These are phyloP conservation scores for Novumbra hubbsi DNA, from an alignment of 2,797 vertebrate genomes.

Conservation along the genomic window DNA sequence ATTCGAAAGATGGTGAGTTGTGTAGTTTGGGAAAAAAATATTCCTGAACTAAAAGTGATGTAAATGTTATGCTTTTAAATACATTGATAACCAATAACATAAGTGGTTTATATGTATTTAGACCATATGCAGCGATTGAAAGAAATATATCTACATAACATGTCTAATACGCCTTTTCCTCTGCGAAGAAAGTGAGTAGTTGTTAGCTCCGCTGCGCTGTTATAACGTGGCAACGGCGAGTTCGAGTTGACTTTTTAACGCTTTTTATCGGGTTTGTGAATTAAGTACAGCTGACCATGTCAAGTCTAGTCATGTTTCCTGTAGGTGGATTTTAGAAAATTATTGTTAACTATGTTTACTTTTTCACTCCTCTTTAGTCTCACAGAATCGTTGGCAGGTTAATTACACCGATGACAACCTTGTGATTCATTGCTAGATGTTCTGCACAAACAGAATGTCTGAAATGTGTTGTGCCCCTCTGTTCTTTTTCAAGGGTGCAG, in stretches of 20 bases:
- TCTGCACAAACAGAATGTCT: background rate
- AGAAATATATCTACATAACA: background rate
- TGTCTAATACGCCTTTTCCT: background rate
- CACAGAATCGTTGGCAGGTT: background rate
- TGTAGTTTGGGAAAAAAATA: conserved; percentile 31
- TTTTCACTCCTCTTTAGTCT: background rate
- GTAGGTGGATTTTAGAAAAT: background rate
- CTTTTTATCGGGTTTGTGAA: background rate
- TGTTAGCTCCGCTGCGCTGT: conserved; percentile 28
- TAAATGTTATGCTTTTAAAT: background rate
- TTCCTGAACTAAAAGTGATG: background rate
- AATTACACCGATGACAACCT: background rate
- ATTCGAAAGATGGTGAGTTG: conserved; percentile 60
- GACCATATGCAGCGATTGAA: background rate
- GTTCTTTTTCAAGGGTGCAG: conserved; percentile 20
- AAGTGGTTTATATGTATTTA: background rate
- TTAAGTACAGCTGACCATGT: too few relatives aligned
- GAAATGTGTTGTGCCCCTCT: background rate
- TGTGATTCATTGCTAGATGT: background rate
- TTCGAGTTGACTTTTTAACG: conserved; percentile 38
- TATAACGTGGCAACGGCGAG: conserved; percentile 56
- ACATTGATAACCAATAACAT: background rate
- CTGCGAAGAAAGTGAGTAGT: background rate
- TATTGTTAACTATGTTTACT: background rate
- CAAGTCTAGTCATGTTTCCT: background rate